Base-by-base conservation (phyloP, 2,797 vertebrate genomes). In the Peromyscus nudipes region DNA sequence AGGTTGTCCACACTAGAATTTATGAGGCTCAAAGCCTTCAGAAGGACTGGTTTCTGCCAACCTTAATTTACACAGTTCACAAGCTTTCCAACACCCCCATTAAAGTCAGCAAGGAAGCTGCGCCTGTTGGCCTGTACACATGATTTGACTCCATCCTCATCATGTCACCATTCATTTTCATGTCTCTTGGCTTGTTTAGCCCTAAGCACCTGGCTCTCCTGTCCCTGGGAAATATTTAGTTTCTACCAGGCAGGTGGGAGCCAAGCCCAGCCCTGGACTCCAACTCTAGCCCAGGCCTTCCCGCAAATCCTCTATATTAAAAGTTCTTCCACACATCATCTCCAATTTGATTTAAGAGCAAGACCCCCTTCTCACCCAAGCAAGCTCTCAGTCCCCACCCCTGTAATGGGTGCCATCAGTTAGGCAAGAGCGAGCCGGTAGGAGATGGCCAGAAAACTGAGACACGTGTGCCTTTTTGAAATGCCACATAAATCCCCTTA, bases 1-100 rank as follows among this genome's bases (percentile, higher is more conserved):
- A 97, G 97, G 81, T 96, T 98, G 97, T 98, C 98, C 96, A 97
- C 97, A 97, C 97, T 98, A 97, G 97, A 98, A 98, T 98, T 98
- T 98, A 98, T 97, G 98, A 98, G 96, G 46, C 97, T 96, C 96
- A 69, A 95, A 98, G 97, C 96, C 96, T 97, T 96, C 97, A 5
- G 0, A 96, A 95, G 81, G 97, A 92, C 96, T 97, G 94, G 96
- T 98, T 98, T 98, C 98, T 98, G 98, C 98, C 97, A 98, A 92
- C 90, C 95, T 92, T 98, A 98, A 98, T 98, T 98, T 98, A 98
- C 97, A 97, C 96, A 98, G 97, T 97, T 95, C 95, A 69, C 94
- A 93, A 95, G 97, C 97, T 98, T 98, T 91, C 97, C 96, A 98
- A 97, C 92, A 97, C 49, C 91, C 97, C 95, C 97, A 92, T 98